Base-by-base conservation (phyloP, 2,888 invertebrate genomes). In the Trissoscelio sp. region DNA sequence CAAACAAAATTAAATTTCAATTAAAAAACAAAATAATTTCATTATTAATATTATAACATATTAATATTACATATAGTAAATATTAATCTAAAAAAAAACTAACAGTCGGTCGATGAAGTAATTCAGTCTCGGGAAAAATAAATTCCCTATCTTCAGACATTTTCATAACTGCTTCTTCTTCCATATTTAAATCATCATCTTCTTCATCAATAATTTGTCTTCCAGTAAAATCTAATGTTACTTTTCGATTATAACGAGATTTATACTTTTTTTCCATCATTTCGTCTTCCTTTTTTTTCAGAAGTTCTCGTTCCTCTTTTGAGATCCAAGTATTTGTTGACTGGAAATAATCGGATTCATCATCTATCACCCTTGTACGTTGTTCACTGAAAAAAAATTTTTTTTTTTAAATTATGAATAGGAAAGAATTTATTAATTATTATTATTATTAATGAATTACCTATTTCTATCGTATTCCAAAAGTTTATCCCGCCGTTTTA, bases 301-400 rank as follows among this genome's bases (percentile, higher is more conserved):
- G 91, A 74, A 94, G 93, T 37, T 94, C 94, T 64, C 95, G 93
- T 89, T 97, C 96, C 6, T 92, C 92, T 5, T 94, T 92, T 39
- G 94, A 94, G 16, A 98, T 92, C 97, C 98, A 99, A 20, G 95
- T 95, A 84, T 96, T 96, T 87, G 94, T 93, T 11, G 87, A 74
- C 87, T 95, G 94, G 90, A 97, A 99, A 91, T 99, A 99, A 91
- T 99, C 99, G 83, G 96, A 94, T 90, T 99, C 97, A 89, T 99
- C 99, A 90, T 99, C 99, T 48, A 96, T 97, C 4, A 98, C 96
- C 88, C 94, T 94, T 2, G 95, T 95, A 70, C 96, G 94, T 39
- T 94, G 93, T 85, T 94, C 94, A 88, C 96, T 96, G 86, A 20
- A 89, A 53, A 72, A 58, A 12, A 18, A n/a, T n/a, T n/a, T n/a